Conservation (phyloP, 2,888 invertebrate genomes). For the Coenonympha glycerion region DNA sequence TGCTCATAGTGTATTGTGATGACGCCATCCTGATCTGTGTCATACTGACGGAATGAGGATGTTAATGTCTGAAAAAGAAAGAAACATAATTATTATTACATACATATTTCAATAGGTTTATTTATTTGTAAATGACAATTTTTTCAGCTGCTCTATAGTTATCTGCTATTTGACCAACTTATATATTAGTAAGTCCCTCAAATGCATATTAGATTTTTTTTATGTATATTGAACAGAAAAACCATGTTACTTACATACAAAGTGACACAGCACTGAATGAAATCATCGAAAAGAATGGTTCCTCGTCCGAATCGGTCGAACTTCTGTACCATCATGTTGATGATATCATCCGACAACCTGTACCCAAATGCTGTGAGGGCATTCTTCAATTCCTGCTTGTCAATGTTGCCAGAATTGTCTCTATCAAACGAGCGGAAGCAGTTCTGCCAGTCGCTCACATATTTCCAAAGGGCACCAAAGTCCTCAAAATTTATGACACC, state of each 20-base stretch:
- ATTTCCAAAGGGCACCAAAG: conserved; percentile 97
- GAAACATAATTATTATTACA: not conserved
- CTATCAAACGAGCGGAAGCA: conserved; percentile 96
- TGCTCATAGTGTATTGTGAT: conserved; percentile 97
- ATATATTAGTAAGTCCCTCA: no score
- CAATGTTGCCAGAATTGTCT: conserved; percentile 95
- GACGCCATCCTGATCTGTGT: conserved; percentile 95
- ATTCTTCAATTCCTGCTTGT: conserved; percentile 89
- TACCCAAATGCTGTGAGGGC: conserved; percentile 95
- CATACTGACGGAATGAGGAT: conserved; percentile 88
- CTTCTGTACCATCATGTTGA: conserved; percentile 88
- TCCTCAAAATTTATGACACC: conserved; percentile 96
- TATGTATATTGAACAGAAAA: no score
- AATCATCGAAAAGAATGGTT: conserved; percentile 97
- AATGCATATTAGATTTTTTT: no score
- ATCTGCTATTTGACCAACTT: no score
- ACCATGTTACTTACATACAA: conserved; percentile 84
- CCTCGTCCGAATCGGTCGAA: conserved; percentile 95
- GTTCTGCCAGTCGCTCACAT: conserved; percentile 98
- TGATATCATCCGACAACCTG: conserved; percentile 86
- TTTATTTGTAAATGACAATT: no score
- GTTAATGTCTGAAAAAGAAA: conserved; percentile 87
- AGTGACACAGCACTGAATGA: conserved; percentile 96
- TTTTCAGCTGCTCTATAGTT: no score
- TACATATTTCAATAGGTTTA: no score